Conservation (phyloP, 2,888 invertebrate species). For the Drosophila diplacantha region DNA sequence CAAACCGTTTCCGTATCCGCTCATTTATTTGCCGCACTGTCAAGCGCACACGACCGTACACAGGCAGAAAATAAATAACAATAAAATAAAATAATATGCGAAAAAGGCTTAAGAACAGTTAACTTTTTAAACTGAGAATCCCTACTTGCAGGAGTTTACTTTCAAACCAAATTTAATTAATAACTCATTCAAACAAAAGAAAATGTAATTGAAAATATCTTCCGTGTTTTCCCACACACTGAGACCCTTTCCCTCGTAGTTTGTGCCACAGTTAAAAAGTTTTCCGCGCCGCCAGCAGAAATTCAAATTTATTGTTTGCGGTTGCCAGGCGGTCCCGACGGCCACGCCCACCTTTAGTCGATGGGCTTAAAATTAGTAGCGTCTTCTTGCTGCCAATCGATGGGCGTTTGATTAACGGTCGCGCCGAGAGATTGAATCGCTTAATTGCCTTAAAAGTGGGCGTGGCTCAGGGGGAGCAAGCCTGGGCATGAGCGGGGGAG, state of each 20-base stretch:
- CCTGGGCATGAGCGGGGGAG: constrained; percentile 23
- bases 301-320: constrained; percentile 72
- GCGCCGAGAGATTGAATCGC: constrained; percentile 52
- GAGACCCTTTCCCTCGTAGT: constrained; percentile 46
- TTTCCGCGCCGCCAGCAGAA: constrained; percentile 55
- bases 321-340: constrained; percentile 54
- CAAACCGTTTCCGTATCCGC: constrained; percentile 69
- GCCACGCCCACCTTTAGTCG: constrained; percentile 37
- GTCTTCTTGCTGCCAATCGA: constrained; percentile 51
- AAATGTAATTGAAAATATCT: not conserved
- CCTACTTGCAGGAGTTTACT: not conserved
- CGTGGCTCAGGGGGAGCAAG: constrained; percentile 17
- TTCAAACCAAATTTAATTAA: no score
- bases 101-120: not conserved
- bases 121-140: not conserved
- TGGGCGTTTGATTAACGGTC: constrained; percentile 69
- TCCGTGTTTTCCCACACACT: not conserved
- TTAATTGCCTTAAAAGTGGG: constrained; percentile 67
- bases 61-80: constrained; percentile 7
- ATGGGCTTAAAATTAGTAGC: constrained; percentile 61
- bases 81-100: not conserved
- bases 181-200: not conserved
- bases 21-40: constrained; percentile 68
- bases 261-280: constrained; percentile 64
- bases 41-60: constrained; percentile 48